These are phyloP conservation scores for Andrena camellia DNA, from an alignment of 2,888 invertebrate species.

Conservation along the genomic window DNA sequence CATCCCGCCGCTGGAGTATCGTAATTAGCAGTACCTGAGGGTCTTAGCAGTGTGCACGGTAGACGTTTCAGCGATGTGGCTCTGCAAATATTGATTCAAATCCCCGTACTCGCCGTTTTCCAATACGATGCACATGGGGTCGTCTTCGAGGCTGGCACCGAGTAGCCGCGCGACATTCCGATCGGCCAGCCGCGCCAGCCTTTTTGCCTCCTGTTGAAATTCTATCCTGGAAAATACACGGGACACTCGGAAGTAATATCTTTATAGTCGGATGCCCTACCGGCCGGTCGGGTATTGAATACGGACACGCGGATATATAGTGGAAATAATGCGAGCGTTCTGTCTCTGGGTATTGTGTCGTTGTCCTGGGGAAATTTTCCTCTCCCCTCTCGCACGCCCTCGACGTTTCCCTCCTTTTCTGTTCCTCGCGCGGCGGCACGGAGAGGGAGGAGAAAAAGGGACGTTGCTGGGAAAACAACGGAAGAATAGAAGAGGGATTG, in stretches of 20 bases:
- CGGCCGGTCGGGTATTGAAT: conserved; percentile 52
- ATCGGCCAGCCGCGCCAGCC: conserved; percentile 89
- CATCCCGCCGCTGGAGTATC: conserved; percentile 31
- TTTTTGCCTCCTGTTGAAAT: conserved; percentile 90
- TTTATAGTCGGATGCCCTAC: conserved; percentile 65
- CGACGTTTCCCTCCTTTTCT: neutral
- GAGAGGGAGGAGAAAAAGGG: neutral
- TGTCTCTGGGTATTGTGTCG: conserved; percentile 21
- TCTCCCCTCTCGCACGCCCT: neutral
- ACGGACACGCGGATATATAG: conserved; percentile 38
- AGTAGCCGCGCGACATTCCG: conserved; percentile 90
- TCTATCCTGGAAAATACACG: conserved; percentile 86
- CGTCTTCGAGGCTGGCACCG: conserved; percentile 90
- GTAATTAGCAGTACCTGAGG: conserved; percentile 87
- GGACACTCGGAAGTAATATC: conserved; percentile 74
- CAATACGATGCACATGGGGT: conserved; percentile 91
- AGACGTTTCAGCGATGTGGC: conserved; percentile 91
- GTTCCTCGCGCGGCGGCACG: neutral
- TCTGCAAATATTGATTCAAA: conserved; percentile 93
- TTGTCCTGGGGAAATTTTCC: conserved; percentile 7
- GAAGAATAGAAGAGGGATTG: conserved; percentile 32
- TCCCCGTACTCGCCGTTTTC: conserved; percentile 93
- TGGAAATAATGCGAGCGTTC: conserved; percentile 51
- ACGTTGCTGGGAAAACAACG: conserved; percentile 3
- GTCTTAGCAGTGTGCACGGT: conserved; percentile 89